phyloP scores from a whole-genome alignment of 1,140 invertebrate species.

The Leptestheria dahalacensis region DNA sequence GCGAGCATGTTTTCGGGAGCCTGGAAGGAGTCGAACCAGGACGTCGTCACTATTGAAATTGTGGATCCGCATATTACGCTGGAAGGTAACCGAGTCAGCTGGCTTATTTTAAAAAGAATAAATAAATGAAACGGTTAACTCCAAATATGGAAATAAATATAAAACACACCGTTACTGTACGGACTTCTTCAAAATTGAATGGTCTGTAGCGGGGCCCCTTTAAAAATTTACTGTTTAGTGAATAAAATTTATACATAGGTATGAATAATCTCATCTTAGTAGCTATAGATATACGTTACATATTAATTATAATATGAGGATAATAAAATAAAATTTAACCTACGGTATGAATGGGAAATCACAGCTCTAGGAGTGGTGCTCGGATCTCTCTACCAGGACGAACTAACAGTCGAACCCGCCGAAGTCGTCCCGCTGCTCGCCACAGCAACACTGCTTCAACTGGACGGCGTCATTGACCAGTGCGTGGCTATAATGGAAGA shows the following conservation, averaged over 20 bases:
- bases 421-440: slow-evolving; percentile 54
- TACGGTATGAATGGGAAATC: no score
- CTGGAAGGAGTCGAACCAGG: slow-evolving; percentile 56
- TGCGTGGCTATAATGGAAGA: slow-evolving; percentile 60
- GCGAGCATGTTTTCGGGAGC: slow-evolving; percentile 68
- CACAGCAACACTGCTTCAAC: slow-evolving; percentile 56
- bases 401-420: slow-evolving; percentile 51
- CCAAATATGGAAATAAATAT: no score
- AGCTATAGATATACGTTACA: not conserved
- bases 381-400: slow-evolving; percentile 63
- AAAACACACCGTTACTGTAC: no score
- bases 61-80: slow-evolving; percentile 55
- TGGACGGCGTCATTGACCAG: slow-evolving; percentile 58
- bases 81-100: slow-evolving; percentile 36
- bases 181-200: no score
- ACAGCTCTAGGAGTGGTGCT: slow-evolving; percentile 53
- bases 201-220: no score
- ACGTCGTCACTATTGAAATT: slow-evolving; percentile 50
- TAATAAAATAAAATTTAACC: not conserved
- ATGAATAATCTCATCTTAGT: not conserved
- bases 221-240: not conserved
- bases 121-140: no score
- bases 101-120: not conserved
- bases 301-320: slow-evolving; percentile 12
- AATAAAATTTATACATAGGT: not conserved